Percentiles rank a stretch among this genome's conserved stretches.
phyloP scores from a whole-genome alignment of 2,113 vertebrate species.

The Parotia lawesii region DNA sequence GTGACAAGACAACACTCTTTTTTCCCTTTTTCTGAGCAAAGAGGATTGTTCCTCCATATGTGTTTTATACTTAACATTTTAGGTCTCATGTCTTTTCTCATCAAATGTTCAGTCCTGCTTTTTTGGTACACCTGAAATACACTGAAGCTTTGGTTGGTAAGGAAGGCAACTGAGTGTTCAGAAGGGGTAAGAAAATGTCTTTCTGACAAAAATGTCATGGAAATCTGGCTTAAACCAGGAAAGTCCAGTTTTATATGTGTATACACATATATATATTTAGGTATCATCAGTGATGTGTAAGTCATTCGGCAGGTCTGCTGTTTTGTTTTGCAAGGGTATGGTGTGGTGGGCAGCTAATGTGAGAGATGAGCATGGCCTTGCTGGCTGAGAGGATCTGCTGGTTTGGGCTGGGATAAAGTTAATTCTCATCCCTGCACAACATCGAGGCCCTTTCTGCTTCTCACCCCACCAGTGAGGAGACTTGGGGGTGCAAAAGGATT shows the following conservation, averaged over 20 bases:
- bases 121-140: neutral
- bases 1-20: neutral
- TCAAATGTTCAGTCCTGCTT: neutral
- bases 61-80: neutral
- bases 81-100: neutral
- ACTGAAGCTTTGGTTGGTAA: neutral
- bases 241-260: neutral
- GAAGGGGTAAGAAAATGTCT: neutral
- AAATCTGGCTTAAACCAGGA: neutral
- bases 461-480: neutral
- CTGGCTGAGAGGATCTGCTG: neutral
- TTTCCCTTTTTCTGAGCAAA: neutral
- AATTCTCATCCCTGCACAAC: neutral
- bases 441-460: accelerated
- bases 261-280: neutral
- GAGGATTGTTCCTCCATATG: neutral
- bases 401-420: neutral
- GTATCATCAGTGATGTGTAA: neutral
- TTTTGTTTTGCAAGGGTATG: neutral
- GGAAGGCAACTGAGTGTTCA: neutral
- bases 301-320: neutral
- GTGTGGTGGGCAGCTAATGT: neutral
- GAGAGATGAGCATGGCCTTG: neutral
- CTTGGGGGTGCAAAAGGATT: neutral
- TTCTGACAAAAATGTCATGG: neutral